These are phyloP conservation scores for Mobula hypostoma DNA, from an alignment of 2,113 vertebrate species.

Conservation along the genomic window DNA sequence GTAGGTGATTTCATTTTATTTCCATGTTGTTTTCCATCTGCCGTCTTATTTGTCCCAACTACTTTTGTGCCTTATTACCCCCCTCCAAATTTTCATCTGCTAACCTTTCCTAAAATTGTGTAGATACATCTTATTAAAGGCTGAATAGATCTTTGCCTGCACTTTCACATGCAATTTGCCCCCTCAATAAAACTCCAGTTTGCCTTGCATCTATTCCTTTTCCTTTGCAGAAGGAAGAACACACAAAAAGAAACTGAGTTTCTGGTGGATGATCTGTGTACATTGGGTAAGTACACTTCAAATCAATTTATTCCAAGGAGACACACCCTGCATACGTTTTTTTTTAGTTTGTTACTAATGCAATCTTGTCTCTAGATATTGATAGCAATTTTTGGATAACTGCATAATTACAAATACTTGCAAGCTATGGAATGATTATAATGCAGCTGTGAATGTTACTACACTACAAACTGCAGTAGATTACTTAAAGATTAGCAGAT, in stretches of 20 bases:
- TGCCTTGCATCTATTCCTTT: neutral
- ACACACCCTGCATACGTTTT: neutral
- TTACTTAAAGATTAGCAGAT: neutral
- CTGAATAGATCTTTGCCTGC: neutral
- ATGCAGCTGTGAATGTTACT: neutral
- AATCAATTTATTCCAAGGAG: neutral
- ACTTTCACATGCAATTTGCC: neutral
- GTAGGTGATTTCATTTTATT: too few species aligned
- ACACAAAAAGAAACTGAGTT: constrained; percentile 76
- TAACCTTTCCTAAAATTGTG: neutral
- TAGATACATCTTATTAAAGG: neutral
- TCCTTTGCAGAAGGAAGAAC: constrained; percentile 75
- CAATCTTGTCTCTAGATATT: neutral
- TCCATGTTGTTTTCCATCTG: too few species aligned
- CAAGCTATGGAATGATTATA: neutral
- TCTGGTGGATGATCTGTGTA: constrained; percentile 85
- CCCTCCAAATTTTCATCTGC: neutral
- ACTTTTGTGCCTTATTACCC: neutral
- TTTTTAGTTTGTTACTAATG: neutral
- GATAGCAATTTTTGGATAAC: neutral
- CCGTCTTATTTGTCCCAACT: neutral
- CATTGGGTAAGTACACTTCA: constrained; percentile 76
- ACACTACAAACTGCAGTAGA: neutral
- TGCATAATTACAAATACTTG: neutral
- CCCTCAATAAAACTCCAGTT: neutral